Base-by-base conservation (phyloP, 2,888 invertebrate genomes). In the Clostera curtula region DNA sequence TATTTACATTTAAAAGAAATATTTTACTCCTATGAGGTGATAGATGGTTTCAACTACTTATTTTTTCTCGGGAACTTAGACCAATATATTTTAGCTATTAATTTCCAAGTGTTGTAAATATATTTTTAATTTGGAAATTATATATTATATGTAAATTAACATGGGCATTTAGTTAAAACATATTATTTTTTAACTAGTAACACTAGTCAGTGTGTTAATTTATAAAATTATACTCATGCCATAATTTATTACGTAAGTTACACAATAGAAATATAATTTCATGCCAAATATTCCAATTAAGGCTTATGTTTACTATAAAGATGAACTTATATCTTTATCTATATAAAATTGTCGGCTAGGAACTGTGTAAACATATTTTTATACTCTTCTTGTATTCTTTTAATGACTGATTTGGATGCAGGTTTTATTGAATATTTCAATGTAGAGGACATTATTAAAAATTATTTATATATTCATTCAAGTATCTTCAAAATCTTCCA, bases 171-270 rank as follows among this genome's bases (percentile, higher is more conserved):
- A n/a, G n/a, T n/a, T n/a, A n/a, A n/a, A n/a, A n/a, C n/a, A n/a
- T n/a, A n/a, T n/a, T n/a, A n/a, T 39, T 39, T 25, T 37, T 43
- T 62, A 61, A 58, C 61, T 61, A 62, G 55, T 51, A 52, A 49
- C 47, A 58, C 66, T 66, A 65, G 66, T 66, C 66, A 65, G 41
- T 48, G 35, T 47, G 47, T 51, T 49, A 44, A 29, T 39, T 45
- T 29, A 27, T 38, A 43, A 46, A 47, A 40, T 38, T 43, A 41
- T 49, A 44, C 31, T 48, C 34, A 49, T 41, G 55, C 51, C 48
- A 37, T 40, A n/a, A 20, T 20, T 2, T 12, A 20, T 6, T 20
- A 5, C 12, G 7, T 20, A 34, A 49, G 45, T 50, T 39, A 44
- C 42, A 37, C 29, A 39, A 42, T 49, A 49, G 41, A 32, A 41